A percentile compares a stretch with the other conserved stretches of the same genome.
Conservation (phyloP, 2,113 vertebrate species). For the Neodontobutis hainanensis region DNA sequence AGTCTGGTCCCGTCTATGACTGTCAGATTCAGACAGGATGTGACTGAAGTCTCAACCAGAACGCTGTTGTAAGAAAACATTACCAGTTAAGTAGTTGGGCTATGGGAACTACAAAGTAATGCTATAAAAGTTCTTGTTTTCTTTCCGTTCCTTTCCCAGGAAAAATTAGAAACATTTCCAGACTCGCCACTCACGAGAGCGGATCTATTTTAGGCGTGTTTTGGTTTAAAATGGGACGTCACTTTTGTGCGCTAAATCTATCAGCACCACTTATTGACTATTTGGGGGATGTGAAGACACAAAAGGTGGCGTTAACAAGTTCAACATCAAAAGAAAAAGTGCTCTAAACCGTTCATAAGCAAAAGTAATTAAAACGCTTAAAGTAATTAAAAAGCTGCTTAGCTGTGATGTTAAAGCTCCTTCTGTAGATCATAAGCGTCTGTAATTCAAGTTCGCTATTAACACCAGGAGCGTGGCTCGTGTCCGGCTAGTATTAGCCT, state of each 20-base stretch:
- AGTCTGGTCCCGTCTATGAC: constrained; percentile 16
- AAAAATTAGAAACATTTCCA: constrained; percentile 30
- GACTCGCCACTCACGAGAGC: constrained; percentile 15
- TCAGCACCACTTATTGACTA: background rate
- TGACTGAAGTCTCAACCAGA: constrained; percentile 15
- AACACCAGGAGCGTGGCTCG: background rate
- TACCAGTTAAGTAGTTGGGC: background rate
- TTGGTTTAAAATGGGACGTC: constrained; percentile 34
- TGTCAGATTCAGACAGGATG: constrained; percentile 45
- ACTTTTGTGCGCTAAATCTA: constrained; percentile 1
- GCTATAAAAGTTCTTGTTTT: background rate
- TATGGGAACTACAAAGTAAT: background rate
- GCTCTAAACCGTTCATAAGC: background rate
- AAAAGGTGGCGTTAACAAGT: constrained; percentile 11
- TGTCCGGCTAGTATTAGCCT: constrained; percentile 25
- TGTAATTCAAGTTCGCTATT: background rate
- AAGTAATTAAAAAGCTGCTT: background rate
- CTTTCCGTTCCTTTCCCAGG: constrained; percentile 4
- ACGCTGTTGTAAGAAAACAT: background rate
- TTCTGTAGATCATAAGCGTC: no score
- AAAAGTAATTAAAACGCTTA: no score
- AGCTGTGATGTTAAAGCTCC: no score
- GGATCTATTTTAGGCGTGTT: constrained; percentile 20
- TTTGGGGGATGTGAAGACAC: background rate
- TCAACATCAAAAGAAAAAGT: constrained; percentile 9